Evolutionary conservation across 2,888 invertebrate genomes (phyloP).

Genomic region (Cecidostiba fungosa): DNA sequence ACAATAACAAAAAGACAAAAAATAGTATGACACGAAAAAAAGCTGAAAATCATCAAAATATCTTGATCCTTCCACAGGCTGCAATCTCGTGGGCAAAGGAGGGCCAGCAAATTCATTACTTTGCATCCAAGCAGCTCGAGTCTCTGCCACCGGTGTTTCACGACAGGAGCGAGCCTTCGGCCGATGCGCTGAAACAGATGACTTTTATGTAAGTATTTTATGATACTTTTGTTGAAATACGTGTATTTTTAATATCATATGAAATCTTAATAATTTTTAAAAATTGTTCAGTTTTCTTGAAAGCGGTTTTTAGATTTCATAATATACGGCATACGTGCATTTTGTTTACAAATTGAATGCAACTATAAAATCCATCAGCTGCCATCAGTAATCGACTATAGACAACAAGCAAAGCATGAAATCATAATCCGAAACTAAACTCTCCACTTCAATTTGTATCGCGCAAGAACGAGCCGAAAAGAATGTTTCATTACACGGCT

Average conservation of each 20-base stretch:
- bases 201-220: slow-evolving; percentile 74
- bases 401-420: background rate
- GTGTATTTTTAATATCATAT: no score
- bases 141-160: slow-evolving; percentile 74
- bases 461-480: background rate
- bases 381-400: background rate
- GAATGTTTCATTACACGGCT: background rate
- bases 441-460: background rate
- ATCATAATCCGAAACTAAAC: background rate
- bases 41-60: background rate
- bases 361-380: no score
- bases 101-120: slow-evolving; percentile 74
- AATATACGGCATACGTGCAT: no score
- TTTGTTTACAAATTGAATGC: no score
- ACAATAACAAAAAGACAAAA: background rate
- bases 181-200: slow-evolving; percentile 73
- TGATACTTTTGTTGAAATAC: background rate
- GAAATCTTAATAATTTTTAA: no score
- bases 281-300: no score
- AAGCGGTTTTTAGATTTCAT: no score
- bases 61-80: slow-evolving; percentile 66
- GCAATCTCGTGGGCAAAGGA: slow-evolving; percentile 76
- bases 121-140: slow-evolving; percentile 71
- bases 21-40: background rate
- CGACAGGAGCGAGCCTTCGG: slow-evolving; percentile 71